phyloP scores from a whole-genome alignment of 1,140 invertebrate species.

The Drosophila pachea region DNA sequence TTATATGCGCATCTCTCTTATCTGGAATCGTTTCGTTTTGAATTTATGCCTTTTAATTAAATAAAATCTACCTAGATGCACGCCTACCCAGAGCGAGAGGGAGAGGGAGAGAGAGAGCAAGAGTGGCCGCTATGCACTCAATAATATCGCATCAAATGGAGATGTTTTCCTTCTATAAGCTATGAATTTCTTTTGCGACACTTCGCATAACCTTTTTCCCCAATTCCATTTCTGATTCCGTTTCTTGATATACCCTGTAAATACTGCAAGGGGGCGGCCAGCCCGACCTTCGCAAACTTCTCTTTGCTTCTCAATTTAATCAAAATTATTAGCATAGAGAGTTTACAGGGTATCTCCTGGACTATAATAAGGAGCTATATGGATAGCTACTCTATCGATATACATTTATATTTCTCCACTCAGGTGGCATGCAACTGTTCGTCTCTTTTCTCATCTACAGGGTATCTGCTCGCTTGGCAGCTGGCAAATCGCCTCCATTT shows the following conservation, averaged over 20 bases:
- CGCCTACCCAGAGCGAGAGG: too few species aligned
- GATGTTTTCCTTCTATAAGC: conserved; percentile 43
- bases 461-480: not conserved
- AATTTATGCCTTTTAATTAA: conserved; percentile 78
- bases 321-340: too few species aligned
- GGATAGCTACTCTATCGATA: too few species aligned
- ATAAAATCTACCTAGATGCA: conserved; percentile 62
- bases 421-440: too few species aligned
- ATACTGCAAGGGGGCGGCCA: not conserved
- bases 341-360: too few species aligned
- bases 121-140: conserved; percentile 50
- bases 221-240: not conserved
- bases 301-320: too few species aligned
- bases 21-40: conserved; percentile 40
- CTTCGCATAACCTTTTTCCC: not conserved
- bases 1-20: conserved; percentile 28
- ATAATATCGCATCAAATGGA: conserved; percentile 73
- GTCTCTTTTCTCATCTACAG: not conserved
- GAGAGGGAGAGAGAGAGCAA: too few species aligned
- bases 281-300: too few species aligned
- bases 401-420: too few species aligned
- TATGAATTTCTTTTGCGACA: conserved; percentile 16
- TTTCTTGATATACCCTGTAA: not conserved
- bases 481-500: conserved; percentile 12
- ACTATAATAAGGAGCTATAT: too few species aligned